Conservation (phyloP, 2,888 invertebrate species). For the Minunthozetes semirufus region DNA sequence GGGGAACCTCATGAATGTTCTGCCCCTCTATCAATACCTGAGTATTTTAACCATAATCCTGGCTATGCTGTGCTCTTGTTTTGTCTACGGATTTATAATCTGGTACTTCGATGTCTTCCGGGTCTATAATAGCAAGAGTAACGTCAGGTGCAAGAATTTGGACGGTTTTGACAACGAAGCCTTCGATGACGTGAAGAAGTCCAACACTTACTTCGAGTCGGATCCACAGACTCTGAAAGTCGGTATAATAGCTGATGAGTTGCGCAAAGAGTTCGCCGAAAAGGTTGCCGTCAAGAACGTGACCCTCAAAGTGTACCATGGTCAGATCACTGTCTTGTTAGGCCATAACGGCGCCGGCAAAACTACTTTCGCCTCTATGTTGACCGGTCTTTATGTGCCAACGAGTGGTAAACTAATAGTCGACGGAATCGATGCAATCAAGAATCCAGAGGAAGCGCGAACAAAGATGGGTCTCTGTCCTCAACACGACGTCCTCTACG, state of each 20-base stretch:
- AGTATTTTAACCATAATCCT: conserved; percentile 24
- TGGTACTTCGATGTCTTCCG: conserved; percentile 37
- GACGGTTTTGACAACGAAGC: conserved; percentile 35
- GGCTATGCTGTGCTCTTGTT: conserved; percentile 10
- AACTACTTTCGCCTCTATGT: conserved; percentile 65
- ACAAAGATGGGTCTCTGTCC: conserved; percentile 78
- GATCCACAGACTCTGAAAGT: conserved; percentile 27
- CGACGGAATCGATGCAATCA: conserved; percentile 64
- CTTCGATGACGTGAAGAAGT: conserved; percentile 26
- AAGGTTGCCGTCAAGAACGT: conserved; percentile 58
- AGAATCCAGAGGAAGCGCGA: conserved; percentile 60
- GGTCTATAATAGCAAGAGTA: conserved; percentile 32
- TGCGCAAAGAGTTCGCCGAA: conserved; percentile 35
- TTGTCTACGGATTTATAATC: conserved; percentile 32
- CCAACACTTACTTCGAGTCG: conserved; percentile 31
- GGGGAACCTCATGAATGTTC: conserved; percentile 26
- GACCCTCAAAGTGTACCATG: conserved; percentile 65
- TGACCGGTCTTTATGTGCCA: conserved; percentile 61
- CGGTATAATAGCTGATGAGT: conserved; percentile 23
- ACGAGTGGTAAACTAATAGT: conserved; percentile 64
- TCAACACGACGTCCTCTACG: conserved; percentile 77
- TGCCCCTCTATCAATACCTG: conserved; percentile 33
- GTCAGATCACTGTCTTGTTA: conserved; percentile 73
- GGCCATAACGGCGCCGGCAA: conserved; percentile 78
- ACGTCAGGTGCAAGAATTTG: conserved; percentile 27